Percentiles rank a stretch among this genome's conserved stretches.
Evolutionary conservation across 2,113 vertebrate genomes (phyloP).

Genomic region (Narcine bancroftii): DNA sequence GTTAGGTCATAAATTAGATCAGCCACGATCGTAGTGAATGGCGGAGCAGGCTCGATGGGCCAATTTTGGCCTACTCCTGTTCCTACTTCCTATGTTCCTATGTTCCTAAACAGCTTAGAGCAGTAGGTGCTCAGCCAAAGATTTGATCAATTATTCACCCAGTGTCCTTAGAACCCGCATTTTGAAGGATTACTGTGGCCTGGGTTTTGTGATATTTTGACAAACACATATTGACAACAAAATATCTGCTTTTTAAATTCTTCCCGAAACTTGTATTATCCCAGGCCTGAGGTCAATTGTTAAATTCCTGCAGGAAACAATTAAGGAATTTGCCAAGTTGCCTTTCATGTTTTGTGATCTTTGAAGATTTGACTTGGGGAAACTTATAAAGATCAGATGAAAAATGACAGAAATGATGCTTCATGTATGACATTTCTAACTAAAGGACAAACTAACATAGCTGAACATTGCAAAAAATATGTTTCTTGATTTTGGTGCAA

Average conservation of each 20-base stretch:
- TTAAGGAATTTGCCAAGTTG: background rate
- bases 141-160: background rate
- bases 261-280: background rate
- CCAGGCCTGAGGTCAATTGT: background rate
- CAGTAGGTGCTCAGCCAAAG: background rate
- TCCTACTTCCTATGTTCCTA: no score
- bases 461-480: background rate
- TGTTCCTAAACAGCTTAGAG: no score
- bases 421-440: background rate
- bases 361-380: background rate
- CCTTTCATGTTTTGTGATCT: background rate
- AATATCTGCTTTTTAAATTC: background rate
- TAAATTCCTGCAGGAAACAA: background rate
- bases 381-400: background rate
- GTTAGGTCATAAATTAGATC: no score
- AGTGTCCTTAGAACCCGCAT: background rate
- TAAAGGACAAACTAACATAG: background rate
- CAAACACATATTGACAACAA: background rate
- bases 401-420: background rate
- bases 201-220: background rate
- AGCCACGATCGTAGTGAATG: no score
- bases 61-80: no score
- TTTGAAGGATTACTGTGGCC: background rate
- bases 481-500: no score
- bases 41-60: no score